A percentile compares a stretch with the other conserved stretches of the same genome.
Conservation (phyloP, 2,888 invertebrate genomes). For the Plebejus argus region DNA sequence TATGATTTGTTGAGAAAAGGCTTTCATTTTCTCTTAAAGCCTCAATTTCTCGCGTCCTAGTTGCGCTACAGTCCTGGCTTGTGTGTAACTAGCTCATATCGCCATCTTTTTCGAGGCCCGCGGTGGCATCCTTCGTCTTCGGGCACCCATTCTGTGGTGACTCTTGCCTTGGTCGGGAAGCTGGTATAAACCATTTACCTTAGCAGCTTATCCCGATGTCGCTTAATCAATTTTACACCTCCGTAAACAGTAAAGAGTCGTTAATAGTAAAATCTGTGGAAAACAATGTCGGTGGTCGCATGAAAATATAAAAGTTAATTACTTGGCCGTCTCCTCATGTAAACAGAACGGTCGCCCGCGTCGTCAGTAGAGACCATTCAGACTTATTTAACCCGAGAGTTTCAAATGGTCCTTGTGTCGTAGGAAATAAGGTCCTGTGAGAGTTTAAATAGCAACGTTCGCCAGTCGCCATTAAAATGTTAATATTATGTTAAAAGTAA, state of each 20-base stretch:
- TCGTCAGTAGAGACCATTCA: conserved; percentile 39
- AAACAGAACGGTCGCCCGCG: conserved; percentile 66
- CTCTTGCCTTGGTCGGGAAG: background rate
- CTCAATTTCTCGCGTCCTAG: no score
- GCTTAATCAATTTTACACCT: background rate
- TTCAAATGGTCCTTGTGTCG: background rate
- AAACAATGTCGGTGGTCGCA: conserved; percentile 39
- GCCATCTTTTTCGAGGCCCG: background rate
- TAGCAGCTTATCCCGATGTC: background rate
- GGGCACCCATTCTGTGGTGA: background rate
- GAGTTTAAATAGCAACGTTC: background rate
- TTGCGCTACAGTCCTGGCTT: no score
- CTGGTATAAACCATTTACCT: background rate
- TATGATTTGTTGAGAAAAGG: no score
- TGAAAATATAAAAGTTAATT: conserved; percentile 62
- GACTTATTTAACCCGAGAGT: background rate
- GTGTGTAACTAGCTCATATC: no score
- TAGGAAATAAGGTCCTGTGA: background rate
- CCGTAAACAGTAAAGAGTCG: conserved; percentile 12
- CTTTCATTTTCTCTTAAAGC: no score
- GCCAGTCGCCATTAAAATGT: conserved; percentile 24
- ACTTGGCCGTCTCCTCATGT: conserved; percentile 50
- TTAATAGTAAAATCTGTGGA: conserved; percentile 40
- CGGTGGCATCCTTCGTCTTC: background rate
- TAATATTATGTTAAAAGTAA: conserved; percentile 16